Percentiles rank a stretch among this genome's conserved stretches.
Evolutionary conservation across 2,888 invertebrate species (phyloP).

Genomic region (Prenolepis imparis): DNA sequence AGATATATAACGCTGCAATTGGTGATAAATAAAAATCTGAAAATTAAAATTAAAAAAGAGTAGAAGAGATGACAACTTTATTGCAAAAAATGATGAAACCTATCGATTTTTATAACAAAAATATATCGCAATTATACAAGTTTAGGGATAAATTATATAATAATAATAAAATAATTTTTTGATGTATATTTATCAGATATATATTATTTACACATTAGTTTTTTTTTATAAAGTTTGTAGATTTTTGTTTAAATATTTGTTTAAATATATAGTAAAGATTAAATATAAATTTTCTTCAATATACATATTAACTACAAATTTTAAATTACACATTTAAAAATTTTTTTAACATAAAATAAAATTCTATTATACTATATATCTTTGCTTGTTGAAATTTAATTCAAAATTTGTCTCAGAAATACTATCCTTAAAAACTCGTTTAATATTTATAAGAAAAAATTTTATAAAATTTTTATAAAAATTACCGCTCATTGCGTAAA

Average conservation of each 20-base stretch:
- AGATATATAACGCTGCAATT: not conserved
- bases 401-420: not conserved
- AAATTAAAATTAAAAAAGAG: too few species aligned
- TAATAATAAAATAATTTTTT: not conserved
- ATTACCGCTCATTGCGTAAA: not conserved
- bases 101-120: not conserved
- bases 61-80: not conserved
- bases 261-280: not conserved
- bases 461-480: too few species aligned
- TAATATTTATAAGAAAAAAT: not conserved
- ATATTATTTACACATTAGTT: not conserved
- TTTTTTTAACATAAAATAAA: not conserved
- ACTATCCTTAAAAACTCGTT: not conserved
- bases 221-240: not conserved
- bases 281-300: not conserved
- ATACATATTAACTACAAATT: too few species aligned
- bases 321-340: not conserved
- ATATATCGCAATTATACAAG: not conserved
- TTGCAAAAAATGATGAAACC: not conserved
- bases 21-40: not conserved
- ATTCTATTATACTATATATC: not conserved
- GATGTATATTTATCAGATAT: not conserved
- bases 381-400: not conserved
- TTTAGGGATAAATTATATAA: not conserved
- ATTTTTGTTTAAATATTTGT: too few species aligned